These are phyloP conservation scores for Aplysia californica DNA, from an alignment of 1,140 invertebrate genomes.

Conservation along the genomic window DNA sequence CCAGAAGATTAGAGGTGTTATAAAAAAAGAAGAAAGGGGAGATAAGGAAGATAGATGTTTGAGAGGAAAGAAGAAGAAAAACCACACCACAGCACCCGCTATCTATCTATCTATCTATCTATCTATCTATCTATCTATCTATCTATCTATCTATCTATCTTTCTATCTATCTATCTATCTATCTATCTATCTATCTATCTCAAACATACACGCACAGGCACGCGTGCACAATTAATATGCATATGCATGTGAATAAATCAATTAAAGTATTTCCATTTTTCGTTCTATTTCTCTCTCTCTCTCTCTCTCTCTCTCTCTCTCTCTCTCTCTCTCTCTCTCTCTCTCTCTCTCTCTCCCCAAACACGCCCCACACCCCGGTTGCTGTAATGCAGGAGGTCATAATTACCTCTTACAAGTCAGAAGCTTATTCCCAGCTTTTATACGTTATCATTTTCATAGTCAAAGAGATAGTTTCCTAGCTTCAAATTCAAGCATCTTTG, in stretches of 20 bases:
- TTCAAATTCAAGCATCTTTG: not conserved
- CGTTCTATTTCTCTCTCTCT: not conserved
- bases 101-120: not conserved
- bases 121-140: not conserved
- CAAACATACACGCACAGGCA: not conserved
- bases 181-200: not conserved
- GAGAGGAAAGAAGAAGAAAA: too few relatives aligned
- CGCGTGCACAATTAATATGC: not conserved
- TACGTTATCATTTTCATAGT: not conserved
- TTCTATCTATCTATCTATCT: not conserved
- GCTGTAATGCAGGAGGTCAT: not conserved
- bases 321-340: not conserved
- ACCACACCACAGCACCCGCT: not conserved
- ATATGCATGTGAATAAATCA: not conserved
- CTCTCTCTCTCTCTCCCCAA: not conserved
- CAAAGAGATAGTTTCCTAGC: not conserved
- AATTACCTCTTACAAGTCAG: not conserved
- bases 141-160: not conserved
- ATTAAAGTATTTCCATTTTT: not conserved
- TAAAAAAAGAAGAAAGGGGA: too few relatives aligned
- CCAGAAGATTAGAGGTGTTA: too few relatives aligned
- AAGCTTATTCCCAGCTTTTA: not conserved
- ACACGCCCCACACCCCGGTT: not conserved
- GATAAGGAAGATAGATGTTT: too few relatives aligned
- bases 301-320: not conserved